Conservation (phyloP, 2,888 invertebrate genomes). For the Nomada flava region DNA sequence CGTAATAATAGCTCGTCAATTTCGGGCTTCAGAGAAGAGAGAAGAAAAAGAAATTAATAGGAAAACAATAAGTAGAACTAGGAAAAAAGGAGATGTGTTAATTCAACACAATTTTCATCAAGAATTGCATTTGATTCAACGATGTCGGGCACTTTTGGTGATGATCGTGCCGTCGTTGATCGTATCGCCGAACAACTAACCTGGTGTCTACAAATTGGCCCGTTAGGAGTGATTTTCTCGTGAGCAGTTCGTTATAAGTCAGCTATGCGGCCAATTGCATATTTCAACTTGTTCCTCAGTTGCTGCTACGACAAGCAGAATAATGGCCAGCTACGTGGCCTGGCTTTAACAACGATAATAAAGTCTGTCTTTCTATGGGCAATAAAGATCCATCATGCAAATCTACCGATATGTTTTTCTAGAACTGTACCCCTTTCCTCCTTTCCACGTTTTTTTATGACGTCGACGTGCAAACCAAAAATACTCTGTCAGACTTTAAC, state of each 20-base stretch:
- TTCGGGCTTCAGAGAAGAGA: too few relatives aligned
- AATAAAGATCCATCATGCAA: slow-evolving; percentile 73
- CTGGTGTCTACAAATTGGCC: slow-evolving; percentile 65
- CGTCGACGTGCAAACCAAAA: slow-evolving; percentile 20
- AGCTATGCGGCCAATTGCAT: slow-evolving; percentile 67
- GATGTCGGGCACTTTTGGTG: slow-evolving; percentile 16
- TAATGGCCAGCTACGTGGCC: slow-evolving; percentile 61
- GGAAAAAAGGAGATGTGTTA: slow-evolving; percentile 22
- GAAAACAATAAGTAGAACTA: too few relatives aligned
- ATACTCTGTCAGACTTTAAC: slow-evolving; percentile 32
- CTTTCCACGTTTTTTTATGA: slow-evolving; percentile 6
- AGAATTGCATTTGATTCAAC: slow-evolving; percentile 24
- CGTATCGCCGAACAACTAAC: not conserved
- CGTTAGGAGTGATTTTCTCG: slow-evolving; percentile 63
- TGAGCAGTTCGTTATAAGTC: slow-evolving; percentile 31
- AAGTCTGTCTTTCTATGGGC: slow-evolving; percentile 65
- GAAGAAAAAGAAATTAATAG: too few relatives aligned
- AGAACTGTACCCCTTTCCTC: slow-evolving; percentile 51
- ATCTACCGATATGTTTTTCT: slow-evolving; percentile 71
- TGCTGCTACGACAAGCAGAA: slow-evolving; percentile 73
- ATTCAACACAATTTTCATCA: not conserved
- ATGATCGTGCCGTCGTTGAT: slow-evolving; percentile 24
- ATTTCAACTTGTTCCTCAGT: slow-evolving; percentile 76
- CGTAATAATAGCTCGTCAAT: too few relatives aligned
- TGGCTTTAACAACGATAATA: slow-evolving; percentile 64